Percentiles rank a stretch among this genome's conserved stretches.
Evolutionary conservation across 2,113 vertebrate species (phyloP).

Genomic region (Dendrocopos noguchii): DNA sequence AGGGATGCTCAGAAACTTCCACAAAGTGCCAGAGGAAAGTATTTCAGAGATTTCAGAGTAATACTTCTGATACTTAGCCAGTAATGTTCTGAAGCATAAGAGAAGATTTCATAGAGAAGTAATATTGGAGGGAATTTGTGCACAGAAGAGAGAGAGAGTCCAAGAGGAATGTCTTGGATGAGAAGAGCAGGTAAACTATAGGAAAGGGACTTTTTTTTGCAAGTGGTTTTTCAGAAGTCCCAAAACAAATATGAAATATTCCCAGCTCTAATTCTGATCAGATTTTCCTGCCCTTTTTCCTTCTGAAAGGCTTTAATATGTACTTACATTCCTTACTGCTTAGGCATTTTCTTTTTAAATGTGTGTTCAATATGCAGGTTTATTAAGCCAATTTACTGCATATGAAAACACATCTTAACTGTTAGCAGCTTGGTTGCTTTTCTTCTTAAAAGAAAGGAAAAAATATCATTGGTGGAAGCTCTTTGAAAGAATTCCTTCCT

Average conservation of each 20-base stretch:
- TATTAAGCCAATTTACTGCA: not conserved
- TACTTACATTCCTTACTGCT: not conserved
- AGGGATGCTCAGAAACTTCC: not conserved
- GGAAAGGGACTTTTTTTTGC: not conserved
- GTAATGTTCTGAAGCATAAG: not conserved
- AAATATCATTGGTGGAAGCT: not conserved
- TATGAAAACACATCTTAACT: not conserved
- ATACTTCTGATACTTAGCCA: not conserved
- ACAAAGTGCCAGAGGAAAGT: not conserved
- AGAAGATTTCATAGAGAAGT: not conserved
- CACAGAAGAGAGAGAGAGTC: not conserved
- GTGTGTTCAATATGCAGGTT: not conserved
- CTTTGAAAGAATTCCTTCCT: not conserved
- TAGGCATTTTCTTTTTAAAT: not conserved
- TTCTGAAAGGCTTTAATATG: not conserved
- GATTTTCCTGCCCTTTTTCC: not conserved
- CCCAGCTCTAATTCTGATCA: not conserved
- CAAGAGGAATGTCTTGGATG: not conserved
- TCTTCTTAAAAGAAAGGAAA: not conserved
- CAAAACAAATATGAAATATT: not conserved
- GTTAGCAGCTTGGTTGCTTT: not conserved
- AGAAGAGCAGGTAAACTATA: not conserved
- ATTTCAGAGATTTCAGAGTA: not conserved
- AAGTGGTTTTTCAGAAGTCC: not conserved
- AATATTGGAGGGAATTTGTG: not conserved